Evolutionary conservation across 2,797 vertebrate genomes (phyloP), one percentile per base, ranked within the genome.

Genomic region (Enteromius trimaculatus): DNA sequence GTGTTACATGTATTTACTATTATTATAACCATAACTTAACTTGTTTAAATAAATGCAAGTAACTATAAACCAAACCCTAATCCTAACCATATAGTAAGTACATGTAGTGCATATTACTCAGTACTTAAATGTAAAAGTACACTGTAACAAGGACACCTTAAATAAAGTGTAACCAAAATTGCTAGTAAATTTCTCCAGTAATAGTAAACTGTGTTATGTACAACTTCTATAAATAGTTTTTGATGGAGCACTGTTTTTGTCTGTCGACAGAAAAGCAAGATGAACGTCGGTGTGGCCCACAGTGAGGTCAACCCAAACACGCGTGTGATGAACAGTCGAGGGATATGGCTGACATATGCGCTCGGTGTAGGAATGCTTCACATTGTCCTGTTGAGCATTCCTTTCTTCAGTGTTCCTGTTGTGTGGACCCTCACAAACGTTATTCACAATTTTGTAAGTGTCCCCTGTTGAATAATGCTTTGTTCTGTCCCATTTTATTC

Each of bases 291-390:
- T 79, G 97, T 99, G 88, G 98, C 98, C 84, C 98, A 99, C 94
- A 99, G 98, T 47, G 98, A 99, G 92, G 97, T 98, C 86, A 99
- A 99, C 91, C 97, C 98, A 72, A 99, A 99, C 90, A 99, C 97
- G 0, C 94, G 96, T 74, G 97, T 99, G 87, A 99, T 99, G 98
- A 99, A 96, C 93, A 99, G 97, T 87, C 95, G 97, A 69, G 98
- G 97, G 83, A 98, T 99, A 95, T 99, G 98, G 98, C 94, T 99
- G 92, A 99, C 97, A 0, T 99, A 99, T 0, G 94, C 96, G 0
- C 92, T 99, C 0, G 98, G 97, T 77, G 97, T 99, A 9, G 97
- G 96, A 86, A 95, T 97, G 86, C 97, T 99, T 89, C 98, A 99
- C 92, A 95, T 98, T 19, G 97, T 99, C 85, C 94, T 99, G 88